Percentiles rank a stretch among this genome's conserved stretches.
Evolutionary conservation across 2,888 invertebrate genomes (phyloP).

Genomic region (Isotomurus palustris): DNA sequence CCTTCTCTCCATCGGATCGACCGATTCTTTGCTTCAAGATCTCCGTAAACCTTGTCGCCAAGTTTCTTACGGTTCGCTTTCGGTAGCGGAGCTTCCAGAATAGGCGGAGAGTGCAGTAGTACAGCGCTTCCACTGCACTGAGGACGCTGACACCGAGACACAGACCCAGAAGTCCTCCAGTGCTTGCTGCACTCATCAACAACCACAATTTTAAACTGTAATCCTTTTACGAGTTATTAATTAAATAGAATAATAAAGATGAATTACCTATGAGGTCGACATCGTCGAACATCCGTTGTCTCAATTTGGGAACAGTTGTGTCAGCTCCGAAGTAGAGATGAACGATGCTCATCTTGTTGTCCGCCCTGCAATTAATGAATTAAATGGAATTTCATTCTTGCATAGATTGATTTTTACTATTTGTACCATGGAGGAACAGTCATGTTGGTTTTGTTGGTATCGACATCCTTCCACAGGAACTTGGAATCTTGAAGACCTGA

Average conservation of each 20-base stretch:
- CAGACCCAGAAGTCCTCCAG: conserved; percentile 30
- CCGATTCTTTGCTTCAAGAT: not conserved
- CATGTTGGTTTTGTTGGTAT: not conserved
- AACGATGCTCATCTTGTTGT: conserved; percentile 12
- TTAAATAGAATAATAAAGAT: not conserved
- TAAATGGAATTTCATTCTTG: not conserved
- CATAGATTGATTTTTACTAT: not conserved
- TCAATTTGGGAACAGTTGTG: conserved; percentile 12
- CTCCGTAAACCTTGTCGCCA: not conserved
- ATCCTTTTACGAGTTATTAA: not conserved
- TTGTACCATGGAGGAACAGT: too few species aligned
- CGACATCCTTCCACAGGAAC: conserved; percentile 12
- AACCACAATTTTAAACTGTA: not conserved
- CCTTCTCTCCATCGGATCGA: too few species aligned
- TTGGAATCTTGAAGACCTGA: conserved; percentile 9
- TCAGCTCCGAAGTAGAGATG: conserved; percentile 20
- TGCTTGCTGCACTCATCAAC: conserved; percentile 20
- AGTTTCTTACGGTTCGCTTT: not conserved
- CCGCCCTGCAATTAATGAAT: not conserved
- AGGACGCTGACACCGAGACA: conserved; percentile 40
- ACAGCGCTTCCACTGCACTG: conserved; percentile 35
- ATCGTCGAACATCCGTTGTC: conserved; percentile 12
- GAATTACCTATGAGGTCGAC: conserved; percentile 1
- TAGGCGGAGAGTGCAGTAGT: conserved; percentile 29
- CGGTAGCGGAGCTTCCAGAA: conserved; percentile 26